A percentile compares a stretch with the other conserved stretches of the same genome.
Evolutionary conservation across 1,140 invertebrate species (phyloP).

Genomic region (Scaptodrosophila lebanonensis): DNA sequence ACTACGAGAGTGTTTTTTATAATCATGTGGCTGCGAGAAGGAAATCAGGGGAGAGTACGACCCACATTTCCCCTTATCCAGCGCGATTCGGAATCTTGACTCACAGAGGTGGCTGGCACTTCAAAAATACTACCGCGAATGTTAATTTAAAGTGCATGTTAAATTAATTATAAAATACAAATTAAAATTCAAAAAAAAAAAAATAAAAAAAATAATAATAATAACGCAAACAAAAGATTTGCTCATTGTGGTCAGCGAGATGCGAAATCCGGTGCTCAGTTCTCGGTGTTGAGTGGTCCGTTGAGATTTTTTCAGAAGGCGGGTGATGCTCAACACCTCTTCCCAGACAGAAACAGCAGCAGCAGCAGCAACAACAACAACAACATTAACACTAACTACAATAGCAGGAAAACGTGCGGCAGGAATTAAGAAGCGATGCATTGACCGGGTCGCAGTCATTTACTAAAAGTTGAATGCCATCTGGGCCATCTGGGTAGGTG

Average conservation of each 20-base stretch:
- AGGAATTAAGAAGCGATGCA: constrained; percentile 21
- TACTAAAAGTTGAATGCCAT: constrained; percentile 67
- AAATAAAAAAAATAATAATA: constrained; percentile 38
- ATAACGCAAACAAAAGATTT: too few species aligned
- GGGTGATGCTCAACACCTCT: too few species aligned
- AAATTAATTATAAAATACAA: constrained; percentile 59
- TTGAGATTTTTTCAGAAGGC: too few species aligned
- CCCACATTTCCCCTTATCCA: too few species aligned
- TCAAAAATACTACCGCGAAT: constrained; percentile 50
- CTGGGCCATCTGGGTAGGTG: constrained; percentile 4
- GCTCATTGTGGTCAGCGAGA: too few species aligned
- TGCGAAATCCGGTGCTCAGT: too few species aligned
- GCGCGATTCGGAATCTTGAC: constrained; percentile 35
- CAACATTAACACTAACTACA: constrained; percentile 13
- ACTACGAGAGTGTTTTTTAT: too few species aligned
- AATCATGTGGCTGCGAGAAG: too few species aligned
- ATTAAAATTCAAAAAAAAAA: constrained; percentile 3
- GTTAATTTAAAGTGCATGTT: constrained; percentile 57
- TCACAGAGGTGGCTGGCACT: constrained; percentile 48
- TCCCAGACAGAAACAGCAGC: too few species aligned
- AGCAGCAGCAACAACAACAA: constrained; percentile 60
- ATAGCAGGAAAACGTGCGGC: constrained; percentile 4
- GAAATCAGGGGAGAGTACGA: too few species aligned
- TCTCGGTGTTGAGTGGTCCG: too few species aligned
- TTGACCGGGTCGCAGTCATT: constrained; percentile 36